These are phyloP conservation scores for Notamacropus eugenii DNA, from an alignment of 2,797 vertebrate genomes.

Conservation along the genomic window DNA sequence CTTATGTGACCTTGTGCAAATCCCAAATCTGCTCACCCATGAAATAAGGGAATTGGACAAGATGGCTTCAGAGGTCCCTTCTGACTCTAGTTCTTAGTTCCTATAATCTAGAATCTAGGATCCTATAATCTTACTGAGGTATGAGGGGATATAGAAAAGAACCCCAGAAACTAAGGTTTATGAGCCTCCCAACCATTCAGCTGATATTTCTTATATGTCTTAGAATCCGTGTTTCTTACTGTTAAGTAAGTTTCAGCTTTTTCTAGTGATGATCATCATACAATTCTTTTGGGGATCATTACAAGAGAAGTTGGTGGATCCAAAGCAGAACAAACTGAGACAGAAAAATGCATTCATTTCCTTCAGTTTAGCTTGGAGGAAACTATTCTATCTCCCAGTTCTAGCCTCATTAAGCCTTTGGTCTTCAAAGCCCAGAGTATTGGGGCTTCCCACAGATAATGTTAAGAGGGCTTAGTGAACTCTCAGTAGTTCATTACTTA, in stretches of 20 bases:
- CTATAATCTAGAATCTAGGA: not conserved
- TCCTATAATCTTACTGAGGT: not conserved
- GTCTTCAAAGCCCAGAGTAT: slow-evolving; percentile 39
- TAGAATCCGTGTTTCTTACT: slow-evolving; percentile 41
- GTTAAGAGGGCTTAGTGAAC: slow-evolving; percentile 51
- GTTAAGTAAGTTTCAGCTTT: slow-evolving; percentile 10
- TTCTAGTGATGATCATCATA: slow-evolving; percentile 28
- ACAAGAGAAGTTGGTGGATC: slow-evolving; percentile 73
- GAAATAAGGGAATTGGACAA: not conserved
- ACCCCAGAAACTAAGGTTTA: not conserved
- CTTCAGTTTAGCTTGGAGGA: slow-evolving; percentile 62
- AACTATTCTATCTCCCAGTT: slow-evolving; percentile 41
- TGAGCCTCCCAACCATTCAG: not conserved
- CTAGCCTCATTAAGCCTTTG: not conserved
- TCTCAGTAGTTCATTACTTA: slow-evolving; percentile 59
- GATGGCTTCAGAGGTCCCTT: not conserved
- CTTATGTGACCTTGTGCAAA: not conserved
- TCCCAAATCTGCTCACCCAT: not conserved
- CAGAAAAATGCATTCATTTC: slow-evolving; percentile 52
- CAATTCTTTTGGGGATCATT: slow-evolving; percentile 62
- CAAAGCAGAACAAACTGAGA: slow-evolving; percentile 30
- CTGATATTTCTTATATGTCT: slow-evolving; percentile 30
- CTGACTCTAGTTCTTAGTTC: not conserved
- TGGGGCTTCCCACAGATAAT: slow-evolving; percentile 36
- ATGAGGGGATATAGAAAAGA: slow-evolving; percentile 35